Base-by-base conservation (phyloP, 2,113 vertebrate species). In the Lipophrys pholis region DNA sequence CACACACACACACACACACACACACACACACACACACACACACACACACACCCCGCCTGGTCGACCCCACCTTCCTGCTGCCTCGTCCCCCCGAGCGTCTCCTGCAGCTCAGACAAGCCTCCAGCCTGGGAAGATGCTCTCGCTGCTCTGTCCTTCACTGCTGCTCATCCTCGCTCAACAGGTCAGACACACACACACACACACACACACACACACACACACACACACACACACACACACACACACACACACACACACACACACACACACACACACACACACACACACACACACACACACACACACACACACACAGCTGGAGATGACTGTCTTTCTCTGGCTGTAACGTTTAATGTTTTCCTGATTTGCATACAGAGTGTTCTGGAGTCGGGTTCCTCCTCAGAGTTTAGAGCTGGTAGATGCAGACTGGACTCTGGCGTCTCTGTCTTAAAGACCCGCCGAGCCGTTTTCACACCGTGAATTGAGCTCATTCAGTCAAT, bases 61-160 rank as follows among this genome's bases (percentile, higher is more conserved):
- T 73, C 50, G 21, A 79, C 50, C 80, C 55, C 73, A 84, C 83
- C 61, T 82, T 82, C 83, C 66, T 55, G 59, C 73, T 80, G 78
- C 62, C 69, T 80, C 68, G 9, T 80, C 69, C 69, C 78, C 55
- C 69, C 52, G 49, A 11, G 8, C 3, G 73, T 21, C 61, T 66
- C 64, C 73, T 59, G 78, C 71, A 85, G 70, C 75, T 85, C 89
- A 77, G 52, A 77, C 78, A 76, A 61, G 77, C 73, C 73, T 72
- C 15, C 73, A 75, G 30, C 48, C 83, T 80, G 80, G 85, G 89
- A 94, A 92, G 92, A 98, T 98, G 96, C 89, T 72, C 82, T 85
- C 87, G 30, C 92, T 95, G 30, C 91, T 96, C 87, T 89, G 89
- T n/a, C 52, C 10, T 41, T 79, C 82, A 57, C 90, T 98, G 72